A percentile compares a stretch with the other conserved stretches of the same genome.
These are phyloP conservation scores for Lasioglossum albipes DNA, from an alignment of 1,140 invertebrate genomes.

Conservation along the genomic window DNA sequence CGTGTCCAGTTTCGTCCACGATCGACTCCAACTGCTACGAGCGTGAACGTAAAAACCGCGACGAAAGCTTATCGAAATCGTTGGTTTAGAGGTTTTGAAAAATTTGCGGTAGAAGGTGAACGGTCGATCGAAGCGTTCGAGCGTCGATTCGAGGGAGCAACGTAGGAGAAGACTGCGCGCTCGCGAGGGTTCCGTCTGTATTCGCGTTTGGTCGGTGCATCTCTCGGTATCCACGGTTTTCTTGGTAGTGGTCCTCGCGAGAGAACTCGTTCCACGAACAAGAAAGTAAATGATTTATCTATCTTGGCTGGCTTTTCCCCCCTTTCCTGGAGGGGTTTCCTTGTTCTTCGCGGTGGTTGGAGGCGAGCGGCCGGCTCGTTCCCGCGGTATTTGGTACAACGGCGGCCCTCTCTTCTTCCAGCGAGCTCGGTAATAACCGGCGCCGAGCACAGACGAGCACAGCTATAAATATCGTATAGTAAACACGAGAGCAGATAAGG, in stretches of 20 bases:
- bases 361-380: slow-evolving; percentile 4
- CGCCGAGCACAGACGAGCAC: slow-evolving; percentile 56
- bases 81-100: no score
- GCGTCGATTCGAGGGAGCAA: neutral
- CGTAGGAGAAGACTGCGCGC: neutral
- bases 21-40: no score
- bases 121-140: neutral
- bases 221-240: neutral
- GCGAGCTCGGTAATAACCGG: slow-evolving; percentile 60
- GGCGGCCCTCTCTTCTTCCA: slow-evolving; percentile 39
- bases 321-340: neutral
- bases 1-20: neutral
- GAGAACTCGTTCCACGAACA: slow-evolving; percentile 42
- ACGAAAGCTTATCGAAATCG: no score
- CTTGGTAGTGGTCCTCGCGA: slow-evolving; percentile 13
- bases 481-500: slow-evolving; percentile 65
- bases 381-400: slow-evolving; percentile 36
- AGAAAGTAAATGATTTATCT: slow-evolving; percentile 48
- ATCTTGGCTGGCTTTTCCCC: slow-evolving; percentile 26
- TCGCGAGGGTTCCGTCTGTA: neutral
- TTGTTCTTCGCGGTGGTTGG: neutral
- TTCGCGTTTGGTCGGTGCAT: slow-evolving; percentile 8
- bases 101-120: no score
- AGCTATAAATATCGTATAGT: slow-evolving; percentile 69
- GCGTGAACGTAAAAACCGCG: no score